Evolutionary conservation across 1,140 invertebrate species (phyloP).

Genomic region (Artemia franciscana): DNA sequence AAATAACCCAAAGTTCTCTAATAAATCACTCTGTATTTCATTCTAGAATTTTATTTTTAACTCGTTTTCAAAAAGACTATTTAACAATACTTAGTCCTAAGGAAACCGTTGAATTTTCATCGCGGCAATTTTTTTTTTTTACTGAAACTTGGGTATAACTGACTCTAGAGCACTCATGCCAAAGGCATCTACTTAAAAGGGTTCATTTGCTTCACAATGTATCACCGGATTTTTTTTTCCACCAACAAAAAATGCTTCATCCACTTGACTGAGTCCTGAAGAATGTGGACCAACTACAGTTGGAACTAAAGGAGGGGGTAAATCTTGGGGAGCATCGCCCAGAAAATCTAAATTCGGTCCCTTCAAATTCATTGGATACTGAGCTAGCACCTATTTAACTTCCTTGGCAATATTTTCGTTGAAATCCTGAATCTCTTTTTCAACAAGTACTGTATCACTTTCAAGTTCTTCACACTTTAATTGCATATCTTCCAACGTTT

Average conservation of each 20-base stretch:
- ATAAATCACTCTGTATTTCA: no score
- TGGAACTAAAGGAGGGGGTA: background rate
- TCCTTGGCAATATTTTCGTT: constrained; percentile 22
- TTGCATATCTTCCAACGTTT: constrained; percentile 34
- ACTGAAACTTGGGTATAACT: no score
- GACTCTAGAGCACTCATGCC: no score
- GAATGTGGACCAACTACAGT: background rate
- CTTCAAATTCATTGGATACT: background rate
- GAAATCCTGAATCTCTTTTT: constrained; percentile 37
- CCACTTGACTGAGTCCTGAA: background rate
- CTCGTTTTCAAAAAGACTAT: no score
- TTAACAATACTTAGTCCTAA: no score
- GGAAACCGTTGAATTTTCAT: no score
- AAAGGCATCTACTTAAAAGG: no score
- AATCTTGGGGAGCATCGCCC: background rate
- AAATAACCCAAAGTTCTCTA: no score
- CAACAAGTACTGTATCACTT: constrained; percentile 30
- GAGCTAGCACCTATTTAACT: background rate
- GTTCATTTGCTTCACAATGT: background rate
- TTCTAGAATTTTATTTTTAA: no score
- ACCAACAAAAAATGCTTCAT: background rate
- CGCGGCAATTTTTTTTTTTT: no score
- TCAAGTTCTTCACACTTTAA: constrained; percentile 31
- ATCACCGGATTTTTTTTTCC: background rate
- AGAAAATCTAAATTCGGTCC: background rate